Base-by-base conservation (phyloP, 2,888 invertebrate species). In the Nomada ruficornis region DNA sequence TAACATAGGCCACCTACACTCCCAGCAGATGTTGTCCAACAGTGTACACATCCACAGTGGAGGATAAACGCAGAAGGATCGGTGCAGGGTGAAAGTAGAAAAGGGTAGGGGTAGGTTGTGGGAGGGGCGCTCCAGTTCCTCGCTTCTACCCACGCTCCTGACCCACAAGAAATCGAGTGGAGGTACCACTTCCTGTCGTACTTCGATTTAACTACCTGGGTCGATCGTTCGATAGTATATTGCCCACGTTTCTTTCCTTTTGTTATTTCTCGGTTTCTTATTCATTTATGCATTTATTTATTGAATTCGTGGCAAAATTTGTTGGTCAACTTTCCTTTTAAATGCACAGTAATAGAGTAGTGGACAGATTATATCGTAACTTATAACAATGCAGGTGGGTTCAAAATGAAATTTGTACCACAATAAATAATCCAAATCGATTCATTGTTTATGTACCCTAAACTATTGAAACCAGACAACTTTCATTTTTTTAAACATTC, bases 41-140 rank as follows among this genome's bases (percentile, higher is more conserved):
- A 69, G 29, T 23, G 69, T 47, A n/a, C 59, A 36, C 59, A 65
- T 63, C 52, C 69, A 70, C 47, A 23, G 59, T 70, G 29, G 15
- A 52, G 54, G 68, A 60, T 73, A 68, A 77, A 75, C 52, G 52
- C 70, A 50, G 65, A 57, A 71, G 55, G 59, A 71, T 65, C 59
- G 67, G 13, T 59, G 69, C 70, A 60, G 77, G 79, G 87, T 87
- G 87, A 87, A 87, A 87, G 87, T 80, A 82, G 88, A 80, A 79
- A 80, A 47, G 68, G 20, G 74, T 67, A 68, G 70, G 77, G 77
- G 83, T 60, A 20, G 9, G 20, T 54, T 13, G 65, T 71, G 57
- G 75, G 60, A 76, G 73, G 63, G 76, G 74, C 73, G 86, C 78
- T 88, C 82, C 80, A 85, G 77, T 87, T 87, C 72, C 65, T 80